phyloP scores from a whole-genome alignment of 2,113 vertebrate species.

The Lasiurus cinereus region DNA sequence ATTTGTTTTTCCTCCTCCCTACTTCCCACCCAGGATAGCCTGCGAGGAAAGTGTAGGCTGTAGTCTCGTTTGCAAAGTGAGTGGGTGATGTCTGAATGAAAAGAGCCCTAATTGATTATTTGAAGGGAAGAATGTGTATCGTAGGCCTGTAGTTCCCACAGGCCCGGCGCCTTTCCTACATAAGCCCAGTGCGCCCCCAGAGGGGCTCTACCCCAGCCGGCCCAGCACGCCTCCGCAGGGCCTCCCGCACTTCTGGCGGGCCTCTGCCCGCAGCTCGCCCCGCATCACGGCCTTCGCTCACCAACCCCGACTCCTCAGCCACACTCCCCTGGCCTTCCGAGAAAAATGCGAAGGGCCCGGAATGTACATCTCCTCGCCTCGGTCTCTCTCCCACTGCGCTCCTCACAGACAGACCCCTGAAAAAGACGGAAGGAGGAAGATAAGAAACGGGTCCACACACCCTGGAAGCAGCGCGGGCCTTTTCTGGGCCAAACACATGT shows the following conservation, averaged over 20 bases:
- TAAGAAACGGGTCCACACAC: neutral
- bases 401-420: neutral
- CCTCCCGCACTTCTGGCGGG: no score
- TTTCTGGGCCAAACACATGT: neutral
- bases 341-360: neutral
- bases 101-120: slow-evolving; percentile 22
- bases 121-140: neutral
- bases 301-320: neutral
- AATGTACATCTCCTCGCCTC: neutral
- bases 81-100: slow-evolving; percentile 52
- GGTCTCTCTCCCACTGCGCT: neutral
- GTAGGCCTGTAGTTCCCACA: neutral
- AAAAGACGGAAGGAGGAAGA: neutral
- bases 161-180: neutral
- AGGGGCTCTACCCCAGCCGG: no score
- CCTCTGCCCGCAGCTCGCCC: neutral
- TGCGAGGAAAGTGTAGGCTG: neutral
- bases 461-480: neutral
- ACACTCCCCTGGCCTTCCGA: neutral
- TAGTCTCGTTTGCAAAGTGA: neutral
- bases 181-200: neutral
- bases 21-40: neutral
- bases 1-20: slow-evolving; percentile 22
- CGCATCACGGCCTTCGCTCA: neutral
- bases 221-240: neutral